phyloP scores from a whole-genome alignment of 2,888 invertebrate species.

The Malthinus flaveolus region DNA sequence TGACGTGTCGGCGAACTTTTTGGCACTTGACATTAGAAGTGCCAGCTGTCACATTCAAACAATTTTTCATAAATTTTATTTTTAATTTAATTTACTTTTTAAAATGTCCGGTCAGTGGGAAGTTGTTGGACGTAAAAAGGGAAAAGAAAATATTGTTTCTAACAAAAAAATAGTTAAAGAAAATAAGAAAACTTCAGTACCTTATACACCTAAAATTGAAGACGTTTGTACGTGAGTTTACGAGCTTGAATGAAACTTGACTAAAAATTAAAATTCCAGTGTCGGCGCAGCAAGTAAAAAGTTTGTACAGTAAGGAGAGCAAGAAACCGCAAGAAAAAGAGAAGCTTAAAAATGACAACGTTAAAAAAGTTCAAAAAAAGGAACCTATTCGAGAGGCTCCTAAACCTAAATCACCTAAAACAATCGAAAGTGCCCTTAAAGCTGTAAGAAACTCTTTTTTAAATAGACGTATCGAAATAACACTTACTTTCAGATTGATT shows the following conservation, averaged over 20 bases:
- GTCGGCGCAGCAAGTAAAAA: constrained; percentile 69
- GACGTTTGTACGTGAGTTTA: constrained; percentile 65
- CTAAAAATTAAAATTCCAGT: constrained; percentile 55
- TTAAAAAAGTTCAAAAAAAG: constrained; percentile 37
- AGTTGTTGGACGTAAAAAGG: constrained; percentile 70
- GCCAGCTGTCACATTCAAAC: constrained; percentile 23
- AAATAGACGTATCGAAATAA: constrained; percentile 17
- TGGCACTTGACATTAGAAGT: constrained; percentile 12
- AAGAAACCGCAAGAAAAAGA: constrained; percentile 38
- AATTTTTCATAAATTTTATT: constrained; percentile 13
- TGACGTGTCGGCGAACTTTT: no score
- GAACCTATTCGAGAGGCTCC: constrained; percentile 50
- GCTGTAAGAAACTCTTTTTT: constrained; percentile 53
- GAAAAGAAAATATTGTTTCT: constrained; percentile 55
- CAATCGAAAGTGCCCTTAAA: constrained; percentile 66
- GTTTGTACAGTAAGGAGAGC: constrained; percentile 59
- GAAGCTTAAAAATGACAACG: constrained; percentile 42
- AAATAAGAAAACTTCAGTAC: constrained; percentile 58
- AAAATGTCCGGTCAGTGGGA: constrained; percentile 68
- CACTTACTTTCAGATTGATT: constrained; percentile 59
- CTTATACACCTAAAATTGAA: constrained; percentile 70
- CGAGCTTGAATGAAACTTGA: constrained; percentile 50
- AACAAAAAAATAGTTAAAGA: constrained; percentile 59
- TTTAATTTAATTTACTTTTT: constrained; percentile 22
- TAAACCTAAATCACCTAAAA: constrained; percentile 68